These are phyloP conservation scores for Brassicogethes aeneus DNA, from an alignment of 2,888 invertebrate species.

Conservation along the genomic window DNA sequence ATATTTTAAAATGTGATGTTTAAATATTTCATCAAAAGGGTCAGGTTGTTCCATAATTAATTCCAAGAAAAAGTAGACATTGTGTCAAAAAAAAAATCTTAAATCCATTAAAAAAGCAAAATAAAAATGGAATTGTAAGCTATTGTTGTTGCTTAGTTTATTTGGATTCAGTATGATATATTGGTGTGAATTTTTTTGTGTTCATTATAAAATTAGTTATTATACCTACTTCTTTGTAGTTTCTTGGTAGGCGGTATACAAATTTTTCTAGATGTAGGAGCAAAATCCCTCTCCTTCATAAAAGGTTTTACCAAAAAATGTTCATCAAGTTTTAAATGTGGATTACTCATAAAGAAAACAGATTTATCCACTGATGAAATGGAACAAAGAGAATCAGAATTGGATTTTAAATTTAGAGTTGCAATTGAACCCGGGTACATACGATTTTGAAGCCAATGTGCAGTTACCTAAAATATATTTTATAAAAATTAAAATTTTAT, in stretches of 20 bases:
- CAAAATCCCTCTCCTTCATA: slow-evolving; percentile 20
- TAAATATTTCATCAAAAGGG: too few relatives aligned
- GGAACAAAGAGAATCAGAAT: slow-evolving; percentile 49
- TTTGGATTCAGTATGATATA: not conserved
- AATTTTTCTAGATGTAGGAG: slow-evolving; percentile 22
- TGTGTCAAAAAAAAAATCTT: too few relatives aligned
- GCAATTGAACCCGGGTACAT: slow-evolving; percentile 45
- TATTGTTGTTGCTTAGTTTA: too few relatives aligned
- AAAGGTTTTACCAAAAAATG: slow-evolving; percentile 24
- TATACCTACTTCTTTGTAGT: not conserved
- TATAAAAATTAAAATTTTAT: too few relatives aligned
- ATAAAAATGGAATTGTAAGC: too few relatives aligned
- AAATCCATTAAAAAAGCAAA: too few relatives aligned
- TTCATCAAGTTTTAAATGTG: slow-evolving; percentile 18
- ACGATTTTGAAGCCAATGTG: slow-evolving; percentile 41
- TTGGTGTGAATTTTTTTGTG: not conserved
- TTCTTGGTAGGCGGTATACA: slow-evolving; percentile 18
- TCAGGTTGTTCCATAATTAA: too few relatives aligned
- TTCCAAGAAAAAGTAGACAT: too few relatives aligned
- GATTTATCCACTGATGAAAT: slow-evolving; percentile 51
- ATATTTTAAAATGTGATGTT: too few relatives aligned
- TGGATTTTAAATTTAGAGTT: slow-evolving; percentile 43
- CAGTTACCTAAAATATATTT: slow-evolving; percentile 34
- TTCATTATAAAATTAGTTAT: not conserved
- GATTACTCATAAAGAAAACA: slow-evolving; percentile 37